phyloP scores from a whole-genome alignment of 1,140 invertebrate genomes.

The Drosophila pseudoananassae region DNA sequence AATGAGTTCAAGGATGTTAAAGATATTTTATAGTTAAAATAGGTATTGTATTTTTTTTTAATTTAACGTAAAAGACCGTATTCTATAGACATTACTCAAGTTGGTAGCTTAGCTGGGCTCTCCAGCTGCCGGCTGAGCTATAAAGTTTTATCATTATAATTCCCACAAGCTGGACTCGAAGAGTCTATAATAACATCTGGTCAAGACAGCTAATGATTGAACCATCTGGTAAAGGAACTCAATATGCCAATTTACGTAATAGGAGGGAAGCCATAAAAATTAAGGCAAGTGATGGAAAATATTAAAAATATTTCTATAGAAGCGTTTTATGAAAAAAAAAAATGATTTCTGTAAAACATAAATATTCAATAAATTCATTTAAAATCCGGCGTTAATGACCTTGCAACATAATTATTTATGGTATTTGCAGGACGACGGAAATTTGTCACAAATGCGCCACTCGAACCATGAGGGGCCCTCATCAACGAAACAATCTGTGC shows the following conservation, averaged over 20 bases:
- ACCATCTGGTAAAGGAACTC: conserved; percentile 9
- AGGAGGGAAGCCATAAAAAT: no score
- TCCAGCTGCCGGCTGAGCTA: background rate
- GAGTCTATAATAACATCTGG: conserved; percentile 39
- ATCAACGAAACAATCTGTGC: conserved; percentile 15
- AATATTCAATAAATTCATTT: no score
- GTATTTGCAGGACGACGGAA: conserved; percentile 1
- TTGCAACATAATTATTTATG: conserved; percentile 28
- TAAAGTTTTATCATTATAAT: conserved; percentile 54
- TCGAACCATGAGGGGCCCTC: conserved; percentile 15
- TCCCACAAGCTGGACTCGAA: conserved; percentile 17
- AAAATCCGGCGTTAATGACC: conserved; percentile 22
- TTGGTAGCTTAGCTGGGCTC: no score
- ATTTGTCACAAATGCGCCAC: conserved; percentile 35
- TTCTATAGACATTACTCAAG: no score
- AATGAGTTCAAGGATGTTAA: no score
- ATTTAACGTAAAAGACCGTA: no score
- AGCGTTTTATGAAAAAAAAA: no score
- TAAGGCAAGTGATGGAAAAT: no score
- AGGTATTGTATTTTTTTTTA: no score
- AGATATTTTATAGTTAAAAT: no score
- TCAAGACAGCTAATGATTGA: conserved; percentile 33
- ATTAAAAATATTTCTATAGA: no score
- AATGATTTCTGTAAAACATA: no score
- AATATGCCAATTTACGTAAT: background rate